These are phyloP conservation scores for Atta colombica DNA, from an alignment of 1,140 invertebrate species.

Conservation along the genomic window DNA sequence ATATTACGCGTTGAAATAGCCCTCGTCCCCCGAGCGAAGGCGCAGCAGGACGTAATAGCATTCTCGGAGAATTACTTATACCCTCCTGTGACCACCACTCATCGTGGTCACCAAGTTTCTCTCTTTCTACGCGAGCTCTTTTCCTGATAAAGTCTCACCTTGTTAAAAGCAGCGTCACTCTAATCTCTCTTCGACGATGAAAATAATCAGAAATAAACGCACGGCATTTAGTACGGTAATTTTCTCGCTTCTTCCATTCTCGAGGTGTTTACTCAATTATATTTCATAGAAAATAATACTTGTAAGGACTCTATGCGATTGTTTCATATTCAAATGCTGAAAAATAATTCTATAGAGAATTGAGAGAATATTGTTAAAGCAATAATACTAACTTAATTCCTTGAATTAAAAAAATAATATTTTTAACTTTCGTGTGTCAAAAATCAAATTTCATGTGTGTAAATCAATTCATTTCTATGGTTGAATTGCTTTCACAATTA, in stretches of 20 bases:
- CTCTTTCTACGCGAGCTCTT: constrained; percentile 57
- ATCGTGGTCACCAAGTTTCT: constrained; percentile 75
- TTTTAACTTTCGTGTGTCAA: too few relatives aligned
- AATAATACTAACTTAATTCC: too few relatives aligned
- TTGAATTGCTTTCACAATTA: too few relatives aligned
- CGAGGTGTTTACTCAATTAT: constrained; percentile 2
- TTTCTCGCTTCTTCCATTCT: neutral
- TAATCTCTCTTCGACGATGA: neutral
- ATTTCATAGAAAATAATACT: neutral
- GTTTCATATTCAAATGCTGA: neutral
- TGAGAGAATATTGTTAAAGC: too few relatives aligned
- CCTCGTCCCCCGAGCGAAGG: constrained; percentile 76
- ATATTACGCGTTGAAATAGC: constrained; percentile 79
- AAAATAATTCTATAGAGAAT: neutral
- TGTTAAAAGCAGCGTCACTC: constrained; percentile 54
- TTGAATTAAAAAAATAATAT: too few relatives aligned
- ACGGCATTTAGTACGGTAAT: constrained; percentile 25
- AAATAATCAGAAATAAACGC: constrained; percentile 55
- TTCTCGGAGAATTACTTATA: constrained; percentile 81
- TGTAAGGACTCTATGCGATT: neutral
- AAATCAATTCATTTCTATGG: too few relatives aligned
- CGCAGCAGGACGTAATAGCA: constrained; percentile 78
- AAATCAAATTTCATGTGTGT: too few relatives aligned
- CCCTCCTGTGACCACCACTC: constrained; percentile 74
- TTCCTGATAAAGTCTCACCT: constrained; percentile 59